Evolutionary conservation across 2,888 invertebrate genomes (phyloP), one percentile per base, ranked within the genome.

Genomic region (Bursaphelenchus okinawaensis): DNA sequence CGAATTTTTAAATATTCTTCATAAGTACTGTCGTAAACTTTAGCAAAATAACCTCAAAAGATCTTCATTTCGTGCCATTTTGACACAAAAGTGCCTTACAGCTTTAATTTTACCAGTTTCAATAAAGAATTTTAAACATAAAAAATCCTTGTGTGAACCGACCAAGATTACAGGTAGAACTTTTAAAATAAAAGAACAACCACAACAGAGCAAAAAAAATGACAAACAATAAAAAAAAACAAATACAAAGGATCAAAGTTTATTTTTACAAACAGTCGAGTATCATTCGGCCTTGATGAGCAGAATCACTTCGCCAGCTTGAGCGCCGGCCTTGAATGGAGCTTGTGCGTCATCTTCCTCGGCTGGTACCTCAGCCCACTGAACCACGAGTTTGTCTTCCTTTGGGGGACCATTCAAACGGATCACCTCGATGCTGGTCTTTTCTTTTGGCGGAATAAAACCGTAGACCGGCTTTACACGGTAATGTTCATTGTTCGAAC

Each of bases 391-490:
- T 56, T 70, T 70, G 62, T 70, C 70, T 52, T 69, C 66, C 55
- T 69, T 69, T 31, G 67, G 28, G 7, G 69, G 69, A 12, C 70
- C 70, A 40, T 52, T 50, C 52, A 63, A 50, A 12, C 67, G 64
- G 62, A 67, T 65, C 54, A 67, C 60, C 26, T 67, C 67, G 52
- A 67, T 31, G 31, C 59, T 20, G 20, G 67, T 67, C 55, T 55
- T 68, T 28, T 56, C 65, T 27, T 61, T 31, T 12, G 67, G 67
- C 19, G 60, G 23, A 27, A 75, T 60, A 63, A 76, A 76, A 27
- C 75, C 75, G 62, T 72, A 75, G 29, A 75, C 75, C 28, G 76
- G 76, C 28, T 72, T 67, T 28, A 76, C 75, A 12, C 74, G 70
- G 62, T 75, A 76, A 58, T 74, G 68, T 7, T 76, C 72, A 59